These are phyloP conservation scores for Glyphotaelius pellucidus DNA, from an alignment of 2,888 invertebrate species.

Conservation along the genomic window DNA sequence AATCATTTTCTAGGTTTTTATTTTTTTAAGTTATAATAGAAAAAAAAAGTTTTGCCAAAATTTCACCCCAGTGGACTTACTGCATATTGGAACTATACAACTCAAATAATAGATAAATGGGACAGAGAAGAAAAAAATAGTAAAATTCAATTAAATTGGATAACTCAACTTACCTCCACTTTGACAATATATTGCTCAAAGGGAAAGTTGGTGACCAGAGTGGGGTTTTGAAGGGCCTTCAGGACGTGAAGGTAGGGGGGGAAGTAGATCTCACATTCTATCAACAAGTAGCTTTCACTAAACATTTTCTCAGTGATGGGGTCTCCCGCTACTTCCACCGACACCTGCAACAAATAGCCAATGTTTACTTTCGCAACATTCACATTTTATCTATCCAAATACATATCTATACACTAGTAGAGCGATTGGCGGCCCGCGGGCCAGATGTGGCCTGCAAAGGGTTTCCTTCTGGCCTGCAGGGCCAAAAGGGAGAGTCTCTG, in stretches of 20 bases:
- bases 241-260: conserved; percentile 88
- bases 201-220: conserved; percentile 78
- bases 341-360: conserved; percentile 25
- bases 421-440: too few relatives aligned
- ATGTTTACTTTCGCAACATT: not conserved
- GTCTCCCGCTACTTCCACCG: not conserved
- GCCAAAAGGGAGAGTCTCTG: too few relatives aligned
- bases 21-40: too few relatives aligned
- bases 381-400: too few relatives aligned
- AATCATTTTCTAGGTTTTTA: too few relatives aligned
- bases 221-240: conserved; percentile 80
- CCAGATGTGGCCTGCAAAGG: too few relatives aligned
- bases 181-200: conserved; percentile 81
- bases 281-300: conserved; percentile 76
- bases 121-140: not conserved
- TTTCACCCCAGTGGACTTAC: too few relatives aligned
- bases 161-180: not conserved
- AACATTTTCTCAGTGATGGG: conserved; percentile 55
- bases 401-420: too few relatives aligned
- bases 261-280: conserved; percentile 88
- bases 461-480: too few relatives aligned
- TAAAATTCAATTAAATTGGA: not conserved
- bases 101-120: too few relatives aligned
- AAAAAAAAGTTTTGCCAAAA: too few relatives aligned
- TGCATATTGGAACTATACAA: too few relatives aligned